A percentile compares a stretch with the other conserved stretches of the same genome.
phyloP scores from a whole-genome alignment of 2,113 vertebrate species.

The Paratilapia polleni region DNA sequence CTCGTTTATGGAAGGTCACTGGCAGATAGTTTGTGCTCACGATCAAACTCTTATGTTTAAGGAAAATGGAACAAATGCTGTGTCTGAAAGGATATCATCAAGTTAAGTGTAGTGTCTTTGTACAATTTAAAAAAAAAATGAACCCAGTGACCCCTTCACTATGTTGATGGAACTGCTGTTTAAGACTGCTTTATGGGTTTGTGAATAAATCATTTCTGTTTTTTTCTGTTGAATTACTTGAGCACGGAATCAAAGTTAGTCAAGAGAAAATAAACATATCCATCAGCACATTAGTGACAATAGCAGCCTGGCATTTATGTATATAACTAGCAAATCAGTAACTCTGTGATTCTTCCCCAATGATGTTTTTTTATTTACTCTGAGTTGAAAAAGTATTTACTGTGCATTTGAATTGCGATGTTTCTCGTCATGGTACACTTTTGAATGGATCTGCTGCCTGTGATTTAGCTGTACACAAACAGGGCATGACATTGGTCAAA shows the following conservation, averaged over 20 bases:
- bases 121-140: background rate
- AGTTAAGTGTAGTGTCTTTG: background rate
- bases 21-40: background rate
- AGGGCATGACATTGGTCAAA: slow-evolving; percentile 10
- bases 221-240: slow-evolving; percentile 7
- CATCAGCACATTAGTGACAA: slow-evolving; percentile 38
- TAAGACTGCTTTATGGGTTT: background rate
- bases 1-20: slow-evolving; percentile 13
- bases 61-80: background rate
- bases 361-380: slow-evolving; percentile 39
- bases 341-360: slow-evolving; percentile 37
- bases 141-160: background rate
- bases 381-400: slow-evolving; percentile 27
- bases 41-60: background rate
- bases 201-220: background rate
- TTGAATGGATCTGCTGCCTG: slow-evolving; percentile 38
- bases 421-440: background rate
- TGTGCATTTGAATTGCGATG: slow-evolving; percentile 11
- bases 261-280: slow-evolving; percentile 16
- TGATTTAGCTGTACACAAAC: slow-evolving; percentile 35
- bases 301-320: slow-evolving; percentile 30
- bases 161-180: background rate
- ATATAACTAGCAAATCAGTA: slow-evolving; percentile 50
- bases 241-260: slow-evolving; percentile 44
- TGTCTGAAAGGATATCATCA: background rate